A percentile compares a stretch with the other conserved stretches of the same genome.
These are phyloP conservation scores for Dermochelys coriacea DNA, from an alignment of 2,797 vertebrate species.

Conservation along the genomic window DNA sequence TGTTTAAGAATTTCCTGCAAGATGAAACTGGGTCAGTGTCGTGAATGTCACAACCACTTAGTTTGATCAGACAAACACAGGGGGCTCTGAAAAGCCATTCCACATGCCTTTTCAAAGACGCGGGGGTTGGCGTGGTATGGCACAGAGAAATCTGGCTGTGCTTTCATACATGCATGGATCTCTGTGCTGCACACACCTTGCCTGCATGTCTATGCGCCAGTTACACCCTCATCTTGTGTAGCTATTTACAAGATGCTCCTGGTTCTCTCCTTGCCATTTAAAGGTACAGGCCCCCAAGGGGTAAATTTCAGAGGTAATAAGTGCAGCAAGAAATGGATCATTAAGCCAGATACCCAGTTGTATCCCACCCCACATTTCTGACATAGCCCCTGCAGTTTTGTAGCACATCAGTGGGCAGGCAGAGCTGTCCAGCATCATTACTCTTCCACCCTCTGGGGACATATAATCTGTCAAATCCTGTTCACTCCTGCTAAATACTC, in stretches of 20 bases:
- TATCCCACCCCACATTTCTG: background rate
- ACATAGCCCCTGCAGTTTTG: background rate
- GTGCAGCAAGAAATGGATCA: slow-evolving; percentile 67
- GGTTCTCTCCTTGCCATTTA: slow-evolving; percentile 8
- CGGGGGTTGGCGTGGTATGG: background rate
- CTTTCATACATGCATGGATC: background rate
- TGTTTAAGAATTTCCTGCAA: background rate
- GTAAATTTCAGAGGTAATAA: slow-evolving; percentile 64
- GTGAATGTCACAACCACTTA: background rate
- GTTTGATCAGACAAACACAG: background rate
- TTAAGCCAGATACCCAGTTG: background rate
- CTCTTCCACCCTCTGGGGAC: background rate
- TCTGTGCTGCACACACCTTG: background rate
- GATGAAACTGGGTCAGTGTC: background rate
- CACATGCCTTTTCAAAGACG: background rate
- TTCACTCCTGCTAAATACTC: background rate
- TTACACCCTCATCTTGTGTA: background rate
- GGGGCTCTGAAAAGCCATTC: background rate
- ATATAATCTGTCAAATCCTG: background rate
- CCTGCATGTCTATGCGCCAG: fast-evolving
- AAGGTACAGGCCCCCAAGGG: slow-evolving; percentile 28
- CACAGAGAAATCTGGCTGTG: background rate
- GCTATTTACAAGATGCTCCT: slow-evolving; percentile 4
- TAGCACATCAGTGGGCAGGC: slow-evolving; percentile 15
- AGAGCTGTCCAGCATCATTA: background rate